Percentiles rank a stretch among this genome's conserved stretches.
Evolutionary conservation across 2,113 vertebrate species (phyloP).

Genomic region (Marcusenius ussheri): DNA sequence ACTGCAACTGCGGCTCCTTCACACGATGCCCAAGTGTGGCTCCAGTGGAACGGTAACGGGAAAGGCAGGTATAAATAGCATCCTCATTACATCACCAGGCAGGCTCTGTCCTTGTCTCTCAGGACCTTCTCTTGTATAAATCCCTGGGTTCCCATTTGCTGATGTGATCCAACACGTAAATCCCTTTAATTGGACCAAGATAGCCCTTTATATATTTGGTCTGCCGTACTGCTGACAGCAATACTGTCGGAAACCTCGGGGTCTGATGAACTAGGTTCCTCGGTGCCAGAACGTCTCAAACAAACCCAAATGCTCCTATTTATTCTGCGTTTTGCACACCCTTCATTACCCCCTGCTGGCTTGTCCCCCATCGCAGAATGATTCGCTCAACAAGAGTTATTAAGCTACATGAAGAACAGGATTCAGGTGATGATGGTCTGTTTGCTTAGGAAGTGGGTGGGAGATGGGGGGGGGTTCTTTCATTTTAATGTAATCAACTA

Average conservation of each 20-base stretch:
- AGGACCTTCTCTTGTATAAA: neutral
- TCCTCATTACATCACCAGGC: neutral
- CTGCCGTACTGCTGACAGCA: neutral
- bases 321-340: neutral
- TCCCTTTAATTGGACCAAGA: neutral
- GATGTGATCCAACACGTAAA: neutral
- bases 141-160: neutral
- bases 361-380: neutral
- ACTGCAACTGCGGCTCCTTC: neutral
- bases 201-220: neutral
- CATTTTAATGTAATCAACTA: neutral
- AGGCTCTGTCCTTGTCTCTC: neutral
- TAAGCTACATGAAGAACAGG: neutral
- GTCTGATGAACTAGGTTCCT: neutral
- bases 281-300: neutral
- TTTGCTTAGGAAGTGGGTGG: neutral
- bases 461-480: neutral
- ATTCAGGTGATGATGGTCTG: neutral
- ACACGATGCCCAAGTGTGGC: neutral
- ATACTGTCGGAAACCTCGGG: neutral
- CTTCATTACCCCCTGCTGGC: neutral
- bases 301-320: neutral
- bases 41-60: neutral
- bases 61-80: neutral
- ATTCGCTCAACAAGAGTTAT: neutral